These are phyloP conservation scores for Pardalotus punctatus DNA, from an alignment of 2,113 vertebrate genomes.

Conservation along the genomic window DNA sequence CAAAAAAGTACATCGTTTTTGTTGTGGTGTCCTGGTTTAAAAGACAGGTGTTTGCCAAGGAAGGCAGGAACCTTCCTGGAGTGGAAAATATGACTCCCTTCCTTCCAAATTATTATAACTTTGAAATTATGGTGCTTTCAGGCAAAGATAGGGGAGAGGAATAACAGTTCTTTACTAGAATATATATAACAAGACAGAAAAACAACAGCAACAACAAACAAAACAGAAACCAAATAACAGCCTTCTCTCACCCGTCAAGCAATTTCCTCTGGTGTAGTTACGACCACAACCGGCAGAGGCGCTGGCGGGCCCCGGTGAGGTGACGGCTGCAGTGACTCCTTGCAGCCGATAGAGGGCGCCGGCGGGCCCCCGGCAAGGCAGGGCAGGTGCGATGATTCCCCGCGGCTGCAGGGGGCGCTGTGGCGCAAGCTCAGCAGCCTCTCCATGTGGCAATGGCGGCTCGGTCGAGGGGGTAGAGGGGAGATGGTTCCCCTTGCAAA, in stretches of 20 bases:
- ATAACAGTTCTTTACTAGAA: background rate
- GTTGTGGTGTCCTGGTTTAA: background rate
- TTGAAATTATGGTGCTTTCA: background rate
- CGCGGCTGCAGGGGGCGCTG: background rate
- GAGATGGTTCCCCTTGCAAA: too few species aligned
- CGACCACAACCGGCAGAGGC: background rate
- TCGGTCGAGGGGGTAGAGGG: too few species aligned
- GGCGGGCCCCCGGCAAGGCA: background rate
- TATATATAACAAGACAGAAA: background rate
- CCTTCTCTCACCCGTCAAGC: background rate
- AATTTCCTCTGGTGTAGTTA: background rate
- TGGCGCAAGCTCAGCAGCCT: too few species aligned
- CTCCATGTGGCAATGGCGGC: too few species aligned
- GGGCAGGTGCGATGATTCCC: background rate
- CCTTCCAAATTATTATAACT: background rate
- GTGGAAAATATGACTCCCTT: background rate
- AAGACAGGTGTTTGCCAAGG: background rate
- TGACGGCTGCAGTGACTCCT: background rate
- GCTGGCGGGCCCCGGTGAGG: background rate
- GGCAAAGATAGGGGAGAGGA: background rate
- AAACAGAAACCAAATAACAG: background rate
- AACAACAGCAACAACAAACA: background rate
- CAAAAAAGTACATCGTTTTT: background rate
- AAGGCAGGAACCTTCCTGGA: background rate
- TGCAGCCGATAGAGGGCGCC: background rate